Conservation (phyloP, 2,888 invertebrate genomes). For the Poecilus cupreus region DNA sequence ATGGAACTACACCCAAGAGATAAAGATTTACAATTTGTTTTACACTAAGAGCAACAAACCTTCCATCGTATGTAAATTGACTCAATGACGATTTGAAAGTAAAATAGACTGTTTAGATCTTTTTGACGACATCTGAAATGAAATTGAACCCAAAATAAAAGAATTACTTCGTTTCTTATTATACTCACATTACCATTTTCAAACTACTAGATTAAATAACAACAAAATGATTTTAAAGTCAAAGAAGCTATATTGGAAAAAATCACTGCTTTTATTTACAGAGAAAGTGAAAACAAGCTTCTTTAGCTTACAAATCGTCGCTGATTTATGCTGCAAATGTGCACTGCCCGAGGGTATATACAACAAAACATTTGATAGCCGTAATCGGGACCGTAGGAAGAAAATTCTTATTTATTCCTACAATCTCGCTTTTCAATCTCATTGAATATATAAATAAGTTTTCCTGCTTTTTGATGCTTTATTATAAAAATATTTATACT, state of each 20-base stretch:
- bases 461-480: constrained; percentile 22
- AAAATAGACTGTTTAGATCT: constrained; percentile 1
- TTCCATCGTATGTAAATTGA: neutral
- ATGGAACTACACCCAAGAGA: neutral
- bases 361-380: constrained; percentile 5
- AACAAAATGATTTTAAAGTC: neutral
- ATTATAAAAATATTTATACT: constrained; percentile 18
- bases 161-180: neutral
- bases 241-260: neutral
- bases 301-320: constrained; percentile 11
- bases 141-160: neutral
- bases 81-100: constrained; percentile 5
- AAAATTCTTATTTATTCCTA: neutral
- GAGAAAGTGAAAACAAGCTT: constrained; percentile 22
- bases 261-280: neutral
- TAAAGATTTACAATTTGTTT: constrained; percentile 13
- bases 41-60: neutral
- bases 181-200: neutral
- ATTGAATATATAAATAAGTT: constrained; percentile 16
- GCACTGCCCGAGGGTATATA: neutral
- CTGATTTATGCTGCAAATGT: constrained; percentile 15
- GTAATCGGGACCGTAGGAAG: neutral
- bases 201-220: neutral
- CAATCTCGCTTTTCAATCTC: neutral
- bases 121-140: neutral